Evolutionary conservation across 2,888 invertebrate genomes (phyloP), one percentile per base, ranked within the genome.

Genomic region (Macaria notata): DNA sequence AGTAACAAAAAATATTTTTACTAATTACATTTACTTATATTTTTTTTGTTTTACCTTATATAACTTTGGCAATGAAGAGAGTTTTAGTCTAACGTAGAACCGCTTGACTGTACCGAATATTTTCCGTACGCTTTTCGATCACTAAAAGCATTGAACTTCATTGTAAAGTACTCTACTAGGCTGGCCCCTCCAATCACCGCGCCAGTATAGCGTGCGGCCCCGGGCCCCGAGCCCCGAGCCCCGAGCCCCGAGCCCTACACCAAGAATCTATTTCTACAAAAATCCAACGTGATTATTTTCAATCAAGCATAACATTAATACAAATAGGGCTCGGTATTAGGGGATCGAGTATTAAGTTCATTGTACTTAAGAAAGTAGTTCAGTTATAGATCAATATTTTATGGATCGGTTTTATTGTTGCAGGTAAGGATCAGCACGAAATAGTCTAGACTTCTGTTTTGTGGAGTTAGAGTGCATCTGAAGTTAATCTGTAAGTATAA

Each of bases 291-390:
- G 74, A 74, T 77, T 76, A 76, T 76, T 76, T 81, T 81, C 81
- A 81, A 82, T 83, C 76, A 80, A 73, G 70, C 67, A 59, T 71
- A 68, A 75, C 77, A 80, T 83, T 79, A 79, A 79, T 81, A 78
- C 79, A 73, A 79, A 74, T 73, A 73, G 66, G 72, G 73, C 76
- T 73, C 64, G 69, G 57, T 64, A 56, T 68, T 63, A 49, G 63
- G 77, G 80, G 78, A 72, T 65, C 66, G 63, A 64, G 69, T 62
- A 65, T 57, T 56, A 55, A 58, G 66, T 63, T 66, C 70, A 64
- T 54, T 61, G 63, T 9, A 50, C 67, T 60, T 54, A 46, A 36
- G 46, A 46, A 46, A 49, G 42, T 31, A 6, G 36, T 29, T 33
- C 1, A 19, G 2, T 50, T n/a, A 48, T 7, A 41, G 50, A 44